Percentiles rank a stretch among this genome's conserved stretches.
phyloP scores from a whole-genome alignment of 1,140 invertebrate species.

The Leptinotarsa defecta region DNA sequence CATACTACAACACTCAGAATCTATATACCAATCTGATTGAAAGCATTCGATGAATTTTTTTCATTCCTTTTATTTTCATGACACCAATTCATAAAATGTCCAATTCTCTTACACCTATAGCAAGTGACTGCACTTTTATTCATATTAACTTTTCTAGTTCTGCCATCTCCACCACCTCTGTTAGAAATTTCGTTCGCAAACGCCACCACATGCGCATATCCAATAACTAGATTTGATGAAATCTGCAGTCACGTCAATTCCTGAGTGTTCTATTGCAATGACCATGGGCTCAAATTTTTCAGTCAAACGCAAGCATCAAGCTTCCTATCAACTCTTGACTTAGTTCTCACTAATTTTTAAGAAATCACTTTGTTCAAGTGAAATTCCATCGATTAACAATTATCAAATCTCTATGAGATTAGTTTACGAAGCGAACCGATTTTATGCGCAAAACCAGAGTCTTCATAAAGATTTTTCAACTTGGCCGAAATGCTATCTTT shows the following conservation, averaged over 20 bases:
- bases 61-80: no score
- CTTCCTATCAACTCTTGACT: neutral
- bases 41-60: no score
- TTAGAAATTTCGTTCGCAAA: neutral
- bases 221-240: slow-evolving; percentile 49
- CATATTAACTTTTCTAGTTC: no score
- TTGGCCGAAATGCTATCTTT: neutral
- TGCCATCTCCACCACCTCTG: slow-evolving; percentile 38
- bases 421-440: slow-evolving; percentile 26
- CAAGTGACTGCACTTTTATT: no score
- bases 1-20: no score
- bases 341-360: slow-evolving; percentile 5
- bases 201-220: slow-evolving; percentile 19
- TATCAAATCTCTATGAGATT: slow-evolving; percentile 24
- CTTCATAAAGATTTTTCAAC: slow-evolving; percentile 23
- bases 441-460: slow-evolving; percentile 20
- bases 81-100: no score
- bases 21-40: neutral
- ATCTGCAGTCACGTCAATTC: slow-evolving; percentile 44
- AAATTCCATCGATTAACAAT: neutral
- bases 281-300: slow-evolving; percentile 44
- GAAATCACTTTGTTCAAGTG: slow-evolving; percentile 23
- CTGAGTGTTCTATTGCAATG: slow-evolving; percentile 49
- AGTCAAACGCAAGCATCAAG: no score
- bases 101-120: no score